Evolutionary conservation across 2,797 vertebrate genomes (phyloP), one percentile per base, ranked within the genome.

Genomic region (Hoplostethus atlanticus): DNA sequence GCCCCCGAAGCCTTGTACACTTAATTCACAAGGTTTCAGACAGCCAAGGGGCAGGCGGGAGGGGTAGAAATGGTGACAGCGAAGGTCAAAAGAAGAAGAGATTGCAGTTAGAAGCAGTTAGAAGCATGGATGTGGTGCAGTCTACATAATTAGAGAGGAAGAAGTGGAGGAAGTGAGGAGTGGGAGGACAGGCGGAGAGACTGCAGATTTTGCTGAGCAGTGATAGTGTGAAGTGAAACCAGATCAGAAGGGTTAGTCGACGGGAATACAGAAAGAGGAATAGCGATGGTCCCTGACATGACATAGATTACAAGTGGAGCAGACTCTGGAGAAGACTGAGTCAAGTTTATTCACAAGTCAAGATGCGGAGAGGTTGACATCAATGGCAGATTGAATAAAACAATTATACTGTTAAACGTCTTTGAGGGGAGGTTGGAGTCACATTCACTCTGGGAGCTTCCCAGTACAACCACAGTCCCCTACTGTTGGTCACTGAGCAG

Each of bases 1-100:
- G 54, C 34, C 30, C 21, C 21, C 15, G 12, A 42, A 56, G 50
- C 28, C 42, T 63, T 75, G 71, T 71, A 65, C 30, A 68, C 71
- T 75, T 54, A 73, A 73, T 68, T 52, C 63, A 30, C 64, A 73
- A 52, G 44, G 36, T 59, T 59, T 59, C 36, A 52, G 48, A 38
- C 48, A 40, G 55, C 68, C 30, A 15, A 38, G 72, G 61, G 69
- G 60, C 40, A 52, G 62, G 46, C 76, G 61, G 31, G 31, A 21
- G 15, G n/a, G 54, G 31, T 44, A 31, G 71, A 79, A 77, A 57
- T 61, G 21, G 31, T 58, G 65, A 71, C 47, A 66, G 66, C 47
- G 70, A 80, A 84, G 75, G 83, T 84, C 79, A 83, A 30, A 64
- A 25, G 68, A 70, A 42, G 44, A 80, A 70, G 51, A 65, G 55